phyloP scores from a whole-genome alignment of 2,888 invertebrate species.

The Thereva nobilitata region DNA sequence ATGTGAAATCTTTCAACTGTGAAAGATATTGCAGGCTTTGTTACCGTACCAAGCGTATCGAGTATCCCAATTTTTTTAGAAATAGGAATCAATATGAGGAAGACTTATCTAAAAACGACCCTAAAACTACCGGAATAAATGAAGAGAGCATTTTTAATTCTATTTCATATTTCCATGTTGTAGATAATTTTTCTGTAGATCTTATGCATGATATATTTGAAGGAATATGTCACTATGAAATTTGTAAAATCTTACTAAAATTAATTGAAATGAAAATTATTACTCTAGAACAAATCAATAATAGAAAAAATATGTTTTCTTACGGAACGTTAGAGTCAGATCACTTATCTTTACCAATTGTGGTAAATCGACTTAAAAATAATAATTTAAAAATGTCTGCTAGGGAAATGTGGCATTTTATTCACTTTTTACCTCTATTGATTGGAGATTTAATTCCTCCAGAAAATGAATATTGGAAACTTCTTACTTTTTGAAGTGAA shows the following conservation, averaged over 20 bases:
- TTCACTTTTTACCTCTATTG: conserved; percentile 6
- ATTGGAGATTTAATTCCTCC: conserved; percentile 18
- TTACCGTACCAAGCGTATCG: too few relatives aligned
- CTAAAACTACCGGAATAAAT: conserved; percentile 22
- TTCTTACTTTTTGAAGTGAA: neutral
- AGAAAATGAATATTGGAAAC: conserved; percentile 19
- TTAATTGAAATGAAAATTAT: conserved; percentile 24
- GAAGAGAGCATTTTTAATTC: conserved; percentile 26
- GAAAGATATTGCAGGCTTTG: too few relatives aligned
- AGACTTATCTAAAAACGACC: conserved; percentile 18
- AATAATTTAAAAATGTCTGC: conserved; percentile 21
- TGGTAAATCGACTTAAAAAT: conserved; percentile 13
- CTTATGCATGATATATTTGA: conserved; percentile 36
- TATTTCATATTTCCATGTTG: conserved; percentile 28
- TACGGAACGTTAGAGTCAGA: conserved; percentile 15
- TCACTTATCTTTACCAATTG: conserved; percentile 7
- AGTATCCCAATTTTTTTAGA: neutral
- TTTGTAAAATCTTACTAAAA: conserved; percentile 21
- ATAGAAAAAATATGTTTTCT: conserved; percentile 23
- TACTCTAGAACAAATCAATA: conserved; percentile 24
- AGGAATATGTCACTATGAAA: conserved; percentile 30
- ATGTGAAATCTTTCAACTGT: too few relatives aligned
- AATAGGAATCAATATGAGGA: conserved; percentile 3
- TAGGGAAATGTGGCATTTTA: conserved; percentile 10
- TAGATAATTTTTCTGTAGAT: conserved; percentile 22